Conservation (phyloP, 1,140 invertebrate genomes). For the Polypedilum pembai region DNA sequence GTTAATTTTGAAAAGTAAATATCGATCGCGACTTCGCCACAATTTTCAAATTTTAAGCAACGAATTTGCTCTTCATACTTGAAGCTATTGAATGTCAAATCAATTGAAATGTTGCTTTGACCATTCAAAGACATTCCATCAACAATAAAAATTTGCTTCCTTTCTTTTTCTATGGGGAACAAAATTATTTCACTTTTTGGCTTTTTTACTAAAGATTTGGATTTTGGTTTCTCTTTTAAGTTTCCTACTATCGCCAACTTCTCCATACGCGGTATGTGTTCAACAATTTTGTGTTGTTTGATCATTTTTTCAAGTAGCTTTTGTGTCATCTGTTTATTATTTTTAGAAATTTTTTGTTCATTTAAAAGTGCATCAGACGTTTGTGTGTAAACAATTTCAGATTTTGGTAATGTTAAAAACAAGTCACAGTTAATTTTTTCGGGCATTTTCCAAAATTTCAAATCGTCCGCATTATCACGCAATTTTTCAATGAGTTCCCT, state of each 20-base stretch:
- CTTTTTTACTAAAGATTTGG: neutral
- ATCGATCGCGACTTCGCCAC: neutral
- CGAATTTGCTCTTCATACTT: neutral
- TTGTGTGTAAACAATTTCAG: neutral
- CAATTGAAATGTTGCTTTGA: neutral
- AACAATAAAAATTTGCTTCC: neutral
- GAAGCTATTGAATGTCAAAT: neutral
- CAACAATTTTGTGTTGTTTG: neutral
- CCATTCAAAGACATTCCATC: neutral
- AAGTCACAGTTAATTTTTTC: neutral
- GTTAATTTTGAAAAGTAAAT: neutral
- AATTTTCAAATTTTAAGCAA: neutral
- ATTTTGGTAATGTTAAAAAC: neutral
- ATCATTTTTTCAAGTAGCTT: neutral
- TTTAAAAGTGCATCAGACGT: neutral
- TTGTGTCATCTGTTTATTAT: neutral
- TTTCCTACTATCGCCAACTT: neutral
- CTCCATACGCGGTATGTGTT: neutral
- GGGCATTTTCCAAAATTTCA: neutral
- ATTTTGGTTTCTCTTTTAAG: neutral
- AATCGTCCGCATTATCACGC: neutral
- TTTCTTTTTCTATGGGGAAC: neutral
- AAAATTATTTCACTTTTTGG: neutral
- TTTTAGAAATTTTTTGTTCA: neutral
- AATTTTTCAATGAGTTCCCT: neutral